Base-by-base conservation (phyloP, 2,797 vertebrate genomes). In the Lates japonicus region DNA sequence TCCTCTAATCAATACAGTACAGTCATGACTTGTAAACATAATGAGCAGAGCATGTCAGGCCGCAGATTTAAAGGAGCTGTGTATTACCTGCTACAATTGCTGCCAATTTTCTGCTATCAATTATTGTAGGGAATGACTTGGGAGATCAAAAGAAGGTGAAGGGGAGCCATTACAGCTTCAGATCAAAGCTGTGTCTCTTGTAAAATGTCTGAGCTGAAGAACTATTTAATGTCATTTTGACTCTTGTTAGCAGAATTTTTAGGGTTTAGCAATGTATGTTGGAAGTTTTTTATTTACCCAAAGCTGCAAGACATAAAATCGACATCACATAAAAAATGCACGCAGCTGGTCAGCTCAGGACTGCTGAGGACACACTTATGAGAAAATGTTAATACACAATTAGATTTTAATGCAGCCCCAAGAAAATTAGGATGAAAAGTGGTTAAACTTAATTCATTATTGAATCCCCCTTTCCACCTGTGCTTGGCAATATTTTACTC, bases 1-100 rank as follows among this genome's bases (percentile, higher is more conserved):
- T 75, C 79, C 88, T 81, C 68, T 48, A 71, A 86, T 88, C 87
- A 79, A 83, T 87, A 76, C 46, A 25, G 58, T 75, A 44, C 65
- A 52, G 59, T 86, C 81, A 73, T 84, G 79, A 89, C 77, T 82
- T 74, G 86, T 85, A 80, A 84, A 83, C 80, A 59, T 77, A 82
- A 81, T 85, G 83, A 84, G 82, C 68, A 35, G 70, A 77, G 74
- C 61, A n/a, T 77, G 44, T 81, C 80, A 57, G 60, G 17, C 55
- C 0, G 35, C 52, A 75, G 67, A 76, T 85, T 78, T 76, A 70
- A 83, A 85, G 70, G 33, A 70, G 62, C 68, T 39, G 44, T 41
- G 35, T 59, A 5, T 73, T 37, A 74, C 54, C 52, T 63, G 33
- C 85, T 80, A 31, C 25, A 42, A 39, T n/a, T 16, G 19, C 51